A percentile compares a stretch with the other conserved stretches of the same genome.
These are phyloP conservation scores for Gibbula magus DNA, from an alignment of 2,888 invertebrate species.

Conservation along the genomic window DNA sequence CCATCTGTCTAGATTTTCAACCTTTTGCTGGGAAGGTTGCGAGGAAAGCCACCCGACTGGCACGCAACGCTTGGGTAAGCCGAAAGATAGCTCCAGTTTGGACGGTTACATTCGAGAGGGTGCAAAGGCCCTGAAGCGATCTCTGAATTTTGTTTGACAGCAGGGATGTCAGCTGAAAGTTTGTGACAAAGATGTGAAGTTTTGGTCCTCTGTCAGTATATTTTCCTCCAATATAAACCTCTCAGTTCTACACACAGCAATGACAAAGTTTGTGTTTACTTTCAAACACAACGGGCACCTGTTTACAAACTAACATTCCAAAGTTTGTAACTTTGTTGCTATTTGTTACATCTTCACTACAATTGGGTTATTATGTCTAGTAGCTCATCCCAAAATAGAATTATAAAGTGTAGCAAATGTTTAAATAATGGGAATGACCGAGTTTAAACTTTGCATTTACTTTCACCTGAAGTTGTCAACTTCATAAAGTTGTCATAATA, in stretches of 20 bases:
- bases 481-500: too few species aligned
- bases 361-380: too few species aligned
- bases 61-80: conserved; percentile 5
- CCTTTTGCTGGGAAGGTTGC: background rate
- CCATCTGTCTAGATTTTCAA: background rate
- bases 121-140: background rate
- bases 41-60: background rate
- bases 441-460: too few species aligned
- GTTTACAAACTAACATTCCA: background rate
- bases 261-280: conserved; percentile 1
- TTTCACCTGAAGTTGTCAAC: too few species aligned
- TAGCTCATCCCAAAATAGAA: too few species aligned
- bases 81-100: background rate
- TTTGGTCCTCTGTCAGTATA: background rate
- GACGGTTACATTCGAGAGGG: background rate
- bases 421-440: too few species aligned
- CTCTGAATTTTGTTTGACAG: conserved; percentile 12
- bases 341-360: too few species aligned
- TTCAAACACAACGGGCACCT: conserved; percentile 4
- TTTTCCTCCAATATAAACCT: background rate
- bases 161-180: conserved; percentile 1
- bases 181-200: background rate
- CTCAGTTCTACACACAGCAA: background rate
- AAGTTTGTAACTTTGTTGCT: background rate
- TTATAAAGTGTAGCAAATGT: too few species aligned